phyloP scores from a whole-genome alignment of 1,140 invertebrate species.

The Procambarus virginalis region DNA sequence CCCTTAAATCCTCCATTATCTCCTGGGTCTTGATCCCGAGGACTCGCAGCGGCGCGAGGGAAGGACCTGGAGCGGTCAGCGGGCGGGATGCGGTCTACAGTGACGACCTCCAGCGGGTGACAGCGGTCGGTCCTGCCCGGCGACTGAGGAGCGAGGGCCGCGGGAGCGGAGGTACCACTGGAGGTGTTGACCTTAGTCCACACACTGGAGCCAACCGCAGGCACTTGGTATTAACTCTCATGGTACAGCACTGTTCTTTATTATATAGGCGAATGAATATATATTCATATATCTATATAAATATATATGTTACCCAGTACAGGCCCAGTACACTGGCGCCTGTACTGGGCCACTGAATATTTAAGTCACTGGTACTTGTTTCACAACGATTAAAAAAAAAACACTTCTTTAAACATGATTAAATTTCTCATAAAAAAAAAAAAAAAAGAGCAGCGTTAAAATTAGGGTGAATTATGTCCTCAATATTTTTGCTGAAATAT shows the following conservation, averaged over 20 bases:
- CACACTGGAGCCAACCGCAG: constrained; percentile 20
- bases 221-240: constrained; percentile 4
- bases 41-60: neutral
- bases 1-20: constrained; percentile 3
- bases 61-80: neutral
- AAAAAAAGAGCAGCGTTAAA: neutral
- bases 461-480: neutral
- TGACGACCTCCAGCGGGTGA: constrained; percentile 23
- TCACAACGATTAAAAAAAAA: neutral
- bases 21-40: neutral
- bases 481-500: neutral
- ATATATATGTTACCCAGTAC: too few species aligned
- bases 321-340: too few species aligned
- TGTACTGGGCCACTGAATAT: too few species aligned
- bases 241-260: neutral
- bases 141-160: constrained; percentile 30
- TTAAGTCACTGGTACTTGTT: neutral
- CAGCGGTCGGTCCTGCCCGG: neutral
- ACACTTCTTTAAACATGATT: neutral
- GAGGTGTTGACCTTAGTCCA: constrained; percentile 19
- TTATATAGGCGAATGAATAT: too few species aligned
- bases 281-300: too few species aligned
- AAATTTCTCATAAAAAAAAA: neutral
- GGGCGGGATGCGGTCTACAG: constrained; percentile 7
- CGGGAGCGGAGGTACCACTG: constrained; percentile 30